These are phyloP conservation scores for Nemurella pictetii DNA, from an alignment of 2,888 invertebrate genomes.

Conservation along the genomic window DNA sequence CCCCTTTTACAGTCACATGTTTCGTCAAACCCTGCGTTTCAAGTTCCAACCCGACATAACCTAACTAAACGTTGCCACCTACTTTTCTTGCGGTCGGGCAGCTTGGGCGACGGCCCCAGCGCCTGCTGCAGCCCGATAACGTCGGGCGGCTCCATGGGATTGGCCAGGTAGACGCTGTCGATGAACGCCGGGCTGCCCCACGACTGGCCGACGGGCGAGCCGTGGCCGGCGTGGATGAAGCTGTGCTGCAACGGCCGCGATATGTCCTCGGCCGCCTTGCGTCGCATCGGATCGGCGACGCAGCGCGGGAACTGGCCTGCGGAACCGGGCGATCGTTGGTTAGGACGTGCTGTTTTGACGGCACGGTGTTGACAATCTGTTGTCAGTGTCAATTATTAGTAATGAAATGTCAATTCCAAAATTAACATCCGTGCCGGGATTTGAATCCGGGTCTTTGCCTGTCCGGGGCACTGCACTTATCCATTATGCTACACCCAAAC, in stretches of 20 bases:
- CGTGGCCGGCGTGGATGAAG: constrained; percentile 80
- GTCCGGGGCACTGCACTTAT: too few relatives aligned
- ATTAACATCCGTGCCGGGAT: too few relatives aligned
- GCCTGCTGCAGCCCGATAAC: constrained; percentile 56
- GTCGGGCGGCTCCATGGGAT: constrained; percentile 74
- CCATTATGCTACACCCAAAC: too few relatives aligned
- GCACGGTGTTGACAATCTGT: too few relatives aligned
- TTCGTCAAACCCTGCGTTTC: too few relatives aligned
- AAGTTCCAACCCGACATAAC: too few relatives aligned
- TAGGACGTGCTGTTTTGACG: too few relatives aligned
- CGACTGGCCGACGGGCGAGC: constrained; percentile 72
- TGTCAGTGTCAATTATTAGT: too few relatives aligned
- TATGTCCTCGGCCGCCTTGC: constrained; percentile 70
- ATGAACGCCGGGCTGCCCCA: constrained; percentile 84
- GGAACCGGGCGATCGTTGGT: neutral
- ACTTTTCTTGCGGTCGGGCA: constrained; percentile 53
- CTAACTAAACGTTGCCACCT: too few relatives aligned
- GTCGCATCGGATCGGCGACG: constrained; percentile 69
- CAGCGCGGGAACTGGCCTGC: constrained; percentile 74
- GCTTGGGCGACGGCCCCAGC: constrained; percentile 48
- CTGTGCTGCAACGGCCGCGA: constrained; percentile 79
- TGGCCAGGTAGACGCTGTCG: constrained; percentile 75
- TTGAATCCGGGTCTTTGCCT: too few relatives aligned
- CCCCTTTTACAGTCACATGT: too few relatives aligned
- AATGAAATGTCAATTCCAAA: too few relatives aligned